Conservation (phyloP, 2,113 vertebrate species). For the Amphiprion percula region DNA sequence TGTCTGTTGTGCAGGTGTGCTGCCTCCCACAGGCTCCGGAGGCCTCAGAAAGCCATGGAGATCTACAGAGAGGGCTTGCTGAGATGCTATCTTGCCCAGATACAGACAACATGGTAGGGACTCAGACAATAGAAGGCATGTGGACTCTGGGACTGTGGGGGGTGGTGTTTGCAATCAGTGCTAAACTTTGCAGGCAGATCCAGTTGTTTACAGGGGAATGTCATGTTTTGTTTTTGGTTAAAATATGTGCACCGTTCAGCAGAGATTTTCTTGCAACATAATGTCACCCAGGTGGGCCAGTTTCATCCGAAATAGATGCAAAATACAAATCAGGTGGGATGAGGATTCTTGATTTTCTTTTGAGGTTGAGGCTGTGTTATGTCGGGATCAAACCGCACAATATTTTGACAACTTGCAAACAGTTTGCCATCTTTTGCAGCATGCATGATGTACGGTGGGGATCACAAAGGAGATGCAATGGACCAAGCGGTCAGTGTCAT, state of each 20-base stretch:
- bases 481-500: no score
- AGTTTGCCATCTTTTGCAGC: neutral
- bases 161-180: constrained; percentile 58
- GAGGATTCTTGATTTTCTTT: constrained; percentile 14
- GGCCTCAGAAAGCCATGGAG: constrained; percentile 48
- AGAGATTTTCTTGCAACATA: constrained; percentile 27
- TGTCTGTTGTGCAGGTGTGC: constrained; percentile 83
- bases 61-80: constrained; percentile 38
- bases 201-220: constrained; percentile 45
- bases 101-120: constrained; percentile 62
- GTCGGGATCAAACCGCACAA: neutral
- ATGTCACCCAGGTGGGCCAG: constrained; percentile 46
- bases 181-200: constrained; percentile 35
- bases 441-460: neutral
- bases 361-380: neutral
- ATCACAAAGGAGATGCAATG: neutral
- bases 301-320: constrained; percentile 22
- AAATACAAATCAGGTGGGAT: constrained; percentile 46
- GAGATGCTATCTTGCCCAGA: constrained; percentile 78
- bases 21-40: constrained; percentile 61
- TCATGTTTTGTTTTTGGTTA: constrained; percentile 43
- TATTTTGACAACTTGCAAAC: neutral
- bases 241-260: constrained; percentile 44
- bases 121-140: constrained; percentile 73
- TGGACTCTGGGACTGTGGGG: constrained; percentile 29